These are phyloP conservation scores for Craseonycteris thonglongyai DNA, from an alignment of 2,113 vertebrate genomes.

Conservation along the genomic window DNA sequence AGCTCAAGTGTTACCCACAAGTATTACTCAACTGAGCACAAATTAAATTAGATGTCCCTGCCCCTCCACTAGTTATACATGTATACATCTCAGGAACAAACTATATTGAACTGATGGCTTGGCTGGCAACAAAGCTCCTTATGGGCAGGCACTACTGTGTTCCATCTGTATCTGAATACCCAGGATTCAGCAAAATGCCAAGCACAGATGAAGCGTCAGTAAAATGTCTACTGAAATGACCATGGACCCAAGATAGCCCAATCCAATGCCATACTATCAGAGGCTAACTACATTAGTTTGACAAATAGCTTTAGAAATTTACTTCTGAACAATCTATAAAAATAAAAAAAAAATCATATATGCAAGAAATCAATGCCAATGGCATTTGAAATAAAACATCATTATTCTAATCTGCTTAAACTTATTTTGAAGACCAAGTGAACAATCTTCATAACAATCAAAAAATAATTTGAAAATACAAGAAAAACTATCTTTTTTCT, in stretches of 20 bases:
- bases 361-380: neutral
- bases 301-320: neutral
- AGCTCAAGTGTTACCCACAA: neutral
- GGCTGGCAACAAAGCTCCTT: neutral
- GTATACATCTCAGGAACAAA: neutral
- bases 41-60: neutral
- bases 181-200: neutral
- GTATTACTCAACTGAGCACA: neutral
- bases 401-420: conserved; percentile 4
- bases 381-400: neutral
- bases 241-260: neutral
- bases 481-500: neutral
- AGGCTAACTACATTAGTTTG: neutral
- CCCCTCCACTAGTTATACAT: neutral
- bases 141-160: neutral
- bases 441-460: neutral
- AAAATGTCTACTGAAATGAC: neutral
- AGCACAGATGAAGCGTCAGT: neutral
- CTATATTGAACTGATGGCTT: neutral
- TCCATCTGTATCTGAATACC: neutral
- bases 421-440: neutral
- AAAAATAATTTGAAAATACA: neutral
- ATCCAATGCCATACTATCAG: neutral
- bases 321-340: neutral
- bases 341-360: neutral